Base-by-base conservation (phyloP, 2,113 vertebrate species). In the Coptodon rendalli region DNA sequence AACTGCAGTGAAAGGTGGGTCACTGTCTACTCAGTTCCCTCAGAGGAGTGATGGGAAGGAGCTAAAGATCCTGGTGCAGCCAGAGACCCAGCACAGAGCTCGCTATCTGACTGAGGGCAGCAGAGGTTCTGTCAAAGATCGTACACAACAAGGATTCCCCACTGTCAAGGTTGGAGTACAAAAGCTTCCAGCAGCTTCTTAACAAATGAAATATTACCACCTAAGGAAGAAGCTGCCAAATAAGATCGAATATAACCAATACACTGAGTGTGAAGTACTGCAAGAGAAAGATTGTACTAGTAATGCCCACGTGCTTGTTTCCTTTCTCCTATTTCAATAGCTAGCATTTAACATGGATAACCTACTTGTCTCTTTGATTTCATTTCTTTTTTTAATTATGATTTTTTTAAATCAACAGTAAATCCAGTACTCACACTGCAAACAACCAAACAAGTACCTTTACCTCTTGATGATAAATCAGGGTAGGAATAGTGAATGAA, bases 31-130 rank as follows among this genome's bases (percentile, higher is more conserved):
- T 94, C 99, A 99, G 96, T 99, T 97, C 93, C 98, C 98, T 2
- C 95, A 96, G 22, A 99, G 97, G 96, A 97, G 97, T 66, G 98
- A 99, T 82, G 98, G 98, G 90, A 99, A 99, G 93, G 98, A 99
- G 89, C 96, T 99, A 90, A 99, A 99, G 96, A 99, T 99, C 89
- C 94, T 99, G 92, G 97, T 99, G n/a, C 99, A 99, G 93, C 99
- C 99, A 0, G 99, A 99, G 95, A 99, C 97, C 14, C 99, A 99
- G 87, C 99, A 99, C 95, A 92, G 99, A 93, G 99, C 99, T 82
- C 98, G 99, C 24, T 99, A 99, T 84, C 97, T 99, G 92, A 99
- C 99, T 0, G 99, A 99, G 93, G 98, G 99, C 93, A 99, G 99
- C 95, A 96, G 99, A 50, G 98, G 99, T 91, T 99, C 98, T 1